Base-by-base conservation (phyloP, 2,797 vertebrate genomes). In the Odontamblyopus lacepedii region DNA sequence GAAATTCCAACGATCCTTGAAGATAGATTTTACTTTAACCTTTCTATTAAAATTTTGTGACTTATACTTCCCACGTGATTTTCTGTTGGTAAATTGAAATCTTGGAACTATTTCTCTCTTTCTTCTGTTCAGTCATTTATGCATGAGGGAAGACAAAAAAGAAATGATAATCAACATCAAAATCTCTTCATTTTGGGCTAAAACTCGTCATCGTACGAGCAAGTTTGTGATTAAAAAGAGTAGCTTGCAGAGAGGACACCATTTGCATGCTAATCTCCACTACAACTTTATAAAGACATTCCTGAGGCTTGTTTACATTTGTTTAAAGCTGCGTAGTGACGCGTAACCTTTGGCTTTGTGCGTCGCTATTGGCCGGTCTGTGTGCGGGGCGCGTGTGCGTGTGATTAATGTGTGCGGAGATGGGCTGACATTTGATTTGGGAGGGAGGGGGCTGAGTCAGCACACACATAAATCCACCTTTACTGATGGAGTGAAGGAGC, bases 371-470 rank as follows among this genome's bases (percentile, higher is more conserved):
- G 29, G 59, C 65, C 64, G 29, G 23, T 7, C 41, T 67, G 67
- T 71, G 73, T 69, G 56, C 59, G 70, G 38, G 66, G 61, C 35
- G 48, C 8, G 35, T 38, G 35, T 38, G 35, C 9, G 35, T 38
- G 82, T 88, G 90, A 93, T 92, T 93, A 92, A 93, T 91, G 85
- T 80, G 84, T 71, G 83, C 69, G 75, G 84, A 91, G 90, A 87
- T 73, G 78, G 74, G 51, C 79, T 91, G 92, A 88, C 90, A 91
- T 93, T 92, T 93, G 90, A 91, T 91, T 91, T 87, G 84, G 83
- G 75, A 74, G 78, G 26, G 29, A 13, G 38, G 63, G 71, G 2
- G 83, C 91, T 90, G 67, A 87, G 74, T 92, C 89, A 87, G 86
- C 86, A 79, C 73, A 74, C 82, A 82, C 82, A 78, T 89, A 91